These are phyloP conservation scores for Andrena marginata DNA, from an alignment of 2,888 invertebrate genomes.

Conservation along the genomic window DNA sequence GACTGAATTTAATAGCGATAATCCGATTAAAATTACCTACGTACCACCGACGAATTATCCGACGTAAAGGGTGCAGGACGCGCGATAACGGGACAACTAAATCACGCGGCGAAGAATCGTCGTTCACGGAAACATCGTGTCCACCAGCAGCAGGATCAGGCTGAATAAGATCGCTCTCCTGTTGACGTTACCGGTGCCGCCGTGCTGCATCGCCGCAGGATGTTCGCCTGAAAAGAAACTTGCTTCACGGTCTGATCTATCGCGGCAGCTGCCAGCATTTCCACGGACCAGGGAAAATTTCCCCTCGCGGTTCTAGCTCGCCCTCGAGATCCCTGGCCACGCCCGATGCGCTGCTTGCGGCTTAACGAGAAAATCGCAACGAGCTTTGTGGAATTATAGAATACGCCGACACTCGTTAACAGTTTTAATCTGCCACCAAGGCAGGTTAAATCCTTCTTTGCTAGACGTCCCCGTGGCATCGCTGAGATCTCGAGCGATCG, in stretches of 20 bases:
- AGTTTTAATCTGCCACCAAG: too few relatives aligned
- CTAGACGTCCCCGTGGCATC: too few relatives aligned
- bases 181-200: conserved; percentile 74
- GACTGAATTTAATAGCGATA: conserved; percentile 16
- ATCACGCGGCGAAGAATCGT: conserved; percentile 27
- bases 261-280: neutral
- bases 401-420: too few relatives aligned
- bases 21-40: conserved; percentile 26
- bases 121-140: conserved; percentile 68
- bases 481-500: conserved; percentile 21
- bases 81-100: conserved; percentile 9
- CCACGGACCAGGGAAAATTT: too few relatives aligned
- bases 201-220: conserved; percentile 82
- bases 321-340: too few relatives aligned
- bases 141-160: conserved; percentile 66
- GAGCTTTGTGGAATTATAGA: too few relatives aligned
- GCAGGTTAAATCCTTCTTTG: too few relatives aligned
- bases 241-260: neutral
- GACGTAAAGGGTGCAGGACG: neutral
- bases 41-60: neutral
- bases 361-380: too few relatives aligned
- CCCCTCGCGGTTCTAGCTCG: too few relatives aligned
- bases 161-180: conserved; percentile 73
- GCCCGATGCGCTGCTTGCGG: too few relatives aligned
- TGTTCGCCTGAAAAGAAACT: conserved; percentile 77